Evolutionary conservation across 2,888 invertebrate genomes (phyloP), one percentile per base, ranked within the genome.

Genomic region (Eristalis tenax): DNA sequence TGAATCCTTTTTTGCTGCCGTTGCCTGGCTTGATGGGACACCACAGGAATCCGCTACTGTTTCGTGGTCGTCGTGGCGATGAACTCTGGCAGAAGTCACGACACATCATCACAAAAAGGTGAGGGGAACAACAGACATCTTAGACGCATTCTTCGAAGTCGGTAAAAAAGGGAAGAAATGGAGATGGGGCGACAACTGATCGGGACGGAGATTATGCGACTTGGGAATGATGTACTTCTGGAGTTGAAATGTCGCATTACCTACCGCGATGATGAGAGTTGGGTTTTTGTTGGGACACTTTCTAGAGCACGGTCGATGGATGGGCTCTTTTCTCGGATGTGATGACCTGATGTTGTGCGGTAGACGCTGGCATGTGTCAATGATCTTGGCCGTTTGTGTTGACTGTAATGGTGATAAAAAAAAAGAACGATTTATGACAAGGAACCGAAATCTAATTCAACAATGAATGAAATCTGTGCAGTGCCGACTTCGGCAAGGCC

Each of bases 21-120:
- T 40, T 32, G 32, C 40, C n/a, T 15, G 50, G 0, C 50, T 50
- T 18, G 38, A 3, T 38, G 28, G n/a, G 28, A 40, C 32, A 71
- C 64, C 64, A 23, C 65, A 65, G 40, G 71, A 79, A 79, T 79
- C 57, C 65, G 65, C 70, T 70, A 38, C 70, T 38, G 57, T 70
- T 70, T n/a, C 15, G 70, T 59, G 57, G 70, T 57, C 50, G 50
- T 57, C 50, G 50, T 8, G 18, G 6, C 8, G 18, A 50, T 18
- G 18, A 50, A 50, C 50, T 8, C 50, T 2, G n/a, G 18, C 5
- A 18, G 38, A 38, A 38, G 38, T 38, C 38, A 38, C 38, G 13
- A 13, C 38, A 38, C 13, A 38, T 35, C n/a, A 15, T n/a, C n/a
- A n/a, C 43, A n/a, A 0, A 43, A 0, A 1, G 6, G 13, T 3